Evolutionary conservation across 2,888 invertebrate species (phyloP).

Genomic region (Drosophila seclusa): DNA sequence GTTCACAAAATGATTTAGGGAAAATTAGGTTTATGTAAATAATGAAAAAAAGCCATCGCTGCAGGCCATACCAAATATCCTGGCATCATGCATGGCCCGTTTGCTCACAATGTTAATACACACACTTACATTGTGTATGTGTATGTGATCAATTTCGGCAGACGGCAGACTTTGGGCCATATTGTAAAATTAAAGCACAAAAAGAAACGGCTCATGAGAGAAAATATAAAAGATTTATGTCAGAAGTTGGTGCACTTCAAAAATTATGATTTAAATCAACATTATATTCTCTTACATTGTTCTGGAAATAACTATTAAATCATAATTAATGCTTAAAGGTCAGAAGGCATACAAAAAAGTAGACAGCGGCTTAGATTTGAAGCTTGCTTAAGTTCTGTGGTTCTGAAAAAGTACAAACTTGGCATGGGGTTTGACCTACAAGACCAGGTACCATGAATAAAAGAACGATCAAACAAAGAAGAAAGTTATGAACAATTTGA

Average conservation of each 20-base stretch:
- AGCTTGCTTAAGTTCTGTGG: background rate
- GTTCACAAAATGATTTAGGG: conserved; percentile 84
- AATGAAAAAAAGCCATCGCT: conserved; percentile 72
- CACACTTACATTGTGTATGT: conserved; percentile 6
- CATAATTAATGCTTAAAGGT: background rate
- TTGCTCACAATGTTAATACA: conserved; percentile 19
- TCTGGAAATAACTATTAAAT: background rate
- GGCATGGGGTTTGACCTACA: background rate
- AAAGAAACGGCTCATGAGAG: conserved; percentile 3
- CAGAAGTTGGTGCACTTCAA: background rate
- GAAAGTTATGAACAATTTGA: conserved; percentile 1
- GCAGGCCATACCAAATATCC: conserved; percentile 56
- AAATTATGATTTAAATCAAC: background rate
- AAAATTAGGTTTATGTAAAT: conserved; percentile 85
- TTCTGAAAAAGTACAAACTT: background rate
- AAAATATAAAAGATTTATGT: too few relatives aligned
- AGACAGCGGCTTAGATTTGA: background rate
- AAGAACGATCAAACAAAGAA: background rate
- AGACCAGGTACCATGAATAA: background rate
- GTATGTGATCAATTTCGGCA: conserved; percentile 46
- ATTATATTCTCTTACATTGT: background rate
- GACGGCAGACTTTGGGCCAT: conserved; percentile 37
- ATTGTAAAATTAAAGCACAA: conserved; percentile 47
- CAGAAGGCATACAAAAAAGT: background rate
- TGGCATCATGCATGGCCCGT: conserved; percentile 42